These are phyloP conservation scores for Caenorhabditis drosophilae DNA, from an alignment of 2,888 invertebrate genomes.

Conservation along the genomic window DNA sequence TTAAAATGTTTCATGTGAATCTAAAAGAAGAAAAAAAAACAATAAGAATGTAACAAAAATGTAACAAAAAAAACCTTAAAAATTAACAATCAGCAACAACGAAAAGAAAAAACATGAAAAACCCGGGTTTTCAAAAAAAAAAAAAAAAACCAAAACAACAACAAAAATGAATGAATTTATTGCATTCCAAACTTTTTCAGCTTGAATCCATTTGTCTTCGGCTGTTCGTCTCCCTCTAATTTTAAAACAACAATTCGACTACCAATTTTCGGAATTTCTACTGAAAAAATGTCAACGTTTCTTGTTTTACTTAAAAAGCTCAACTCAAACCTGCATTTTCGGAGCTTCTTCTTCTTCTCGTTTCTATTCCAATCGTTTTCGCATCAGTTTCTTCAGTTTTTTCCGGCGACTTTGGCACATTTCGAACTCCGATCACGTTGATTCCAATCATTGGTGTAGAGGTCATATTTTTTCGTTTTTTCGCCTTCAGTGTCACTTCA, in stretches of 20 bases:
- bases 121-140: background rate
- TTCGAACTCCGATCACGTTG: slow-evolving; percentile 6
- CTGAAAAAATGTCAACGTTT: slow-evolving; percentile 2
- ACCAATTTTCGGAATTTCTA: background rate
- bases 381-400: background rate
- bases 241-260: slow-evolving; percentile 15
- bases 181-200: slow-evolving; percentile 44
- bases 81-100: background rate
- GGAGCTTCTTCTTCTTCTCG: slow-evolving; percentile 4
- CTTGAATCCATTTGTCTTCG: slow-evolving; percentile 35
- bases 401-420: background rate
- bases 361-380: background rate
- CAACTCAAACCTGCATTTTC: background rate
- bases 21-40: background rate
- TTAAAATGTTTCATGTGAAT: background rate
- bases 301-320: background rate
- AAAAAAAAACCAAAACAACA: background rate
- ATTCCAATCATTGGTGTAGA: background rate
- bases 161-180: slow-evolving; percentile 14
- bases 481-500: slow-evolving; percentile 20
- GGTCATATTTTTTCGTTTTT: slow-evolving; percentile 2
- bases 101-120: background rate
- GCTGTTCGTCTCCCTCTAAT: slow-evolving; percentile 12
- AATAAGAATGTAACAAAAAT: background rate
- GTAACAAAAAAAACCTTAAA: background rate